Conservation (phyloP, 2,888 invertebrate species). For the Stegana nigrithorax region DNA sequence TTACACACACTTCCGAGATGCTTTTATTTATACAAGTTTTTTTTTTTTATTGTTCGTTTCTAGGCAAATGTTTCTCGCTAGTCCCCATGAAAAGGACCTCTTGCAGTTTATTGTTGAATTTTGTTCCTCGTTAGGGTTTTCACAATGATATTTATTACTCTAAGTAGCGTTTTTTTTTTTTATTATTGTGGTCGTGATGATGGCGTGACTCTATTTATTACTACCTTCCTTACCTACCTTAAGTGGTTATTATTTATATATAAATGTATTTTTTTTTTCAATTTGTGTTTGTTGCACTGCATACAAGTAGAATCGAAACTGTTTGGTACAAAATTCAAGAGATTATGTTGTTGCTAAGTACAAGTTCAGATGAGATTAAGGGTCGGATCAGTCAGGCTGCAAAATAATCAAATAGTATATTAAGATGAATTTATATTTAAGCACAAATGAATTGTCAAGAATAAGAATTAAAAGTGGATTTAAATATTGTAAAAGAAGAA, state of each 20-base stretch:
- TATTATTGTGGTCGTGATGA: not conserved
- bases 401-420: not conserved
- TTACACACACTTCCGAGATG: too few species aligned
- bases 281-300: too few species aligned
- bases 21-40: not conserved
- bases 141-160: too few species aligned
- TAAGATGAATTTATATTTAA: not conserved
- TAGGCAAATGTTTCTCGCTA: too few species aligned
- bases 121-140: too few species aligned
- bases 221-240: not conserved
- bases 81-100: too few species aligned
- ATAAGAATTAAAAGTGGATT: not conserved
- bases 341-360: not conserved
- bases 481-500: not conserved
- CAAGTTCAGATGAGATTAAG: too few species aligned
- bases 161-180: too few species aligned
- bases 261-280: too few species aligned
- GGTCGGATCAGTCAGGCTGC: too few species aligned
- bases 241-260: too few species aligned
- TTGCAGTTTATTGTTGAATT: too few species aligned
- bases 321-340: constrained; percentile 9
- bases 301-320: not conserved
- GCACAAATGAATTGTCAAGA: not conserved
- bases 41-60: not conserved
- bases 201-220: not conserved